Evolutionary conservation across 2,113 vertebrate species (phyloP), one percentile per base, ranked within the genome.

Genomic region (Heterotis niloticus): DNA sequence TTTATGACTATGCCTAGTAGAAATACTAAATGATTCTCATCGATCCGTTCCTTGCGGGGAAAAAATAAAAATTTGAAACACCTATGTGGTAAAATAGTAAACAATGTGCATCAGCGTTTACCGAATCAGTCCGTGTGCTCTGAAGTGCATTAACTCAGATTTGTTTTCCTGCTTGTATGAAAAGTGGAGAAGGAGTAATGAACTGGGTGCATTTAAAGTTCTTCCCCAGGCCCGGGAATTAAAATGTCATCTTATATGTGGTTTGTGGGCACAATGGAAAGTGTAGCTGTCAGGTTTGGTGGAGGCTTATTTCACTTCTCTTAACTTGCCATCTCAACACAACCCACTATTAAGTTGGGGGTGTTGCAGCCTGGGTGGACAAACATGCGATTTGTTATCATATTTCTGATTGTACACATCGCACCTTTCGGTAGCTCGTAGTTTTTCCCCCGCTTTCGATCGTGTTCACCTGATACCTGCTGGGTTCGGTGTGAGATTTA

Each of bases 171-270:
- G 14, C 29, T 7, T 28, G 7, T 70, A 70, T 70, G 28, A 51
- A 70, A 70, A 34, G 51, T 28, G 5, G 68, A 44, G 14, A 70
- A 34, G 26, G 17, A 69, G 44, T 69, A 69, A 69, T 29, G 44
- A 34, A 20, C 16, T 70, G 68, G 68, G 26, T 29, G 68, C 20
- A 44, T 70, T 44, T 62, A 72, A 60, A 69, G 62, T 80, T 66
- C 56, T 64, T n/a, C 34, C 34, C 34, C 7, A 4, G 34, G 34
- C 34, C 7, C 24, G 76, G 71, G 82, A 84, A 86, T 86, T 84
- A 82, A 83, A 83, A 81, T 68, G 83, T 84, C 84, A 64, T 84
- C 82, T 79, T 51, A 84, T 85, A 81, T 82, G 80, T 59, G 29
- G n/a, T 71, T 54, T 51, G n/a, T 28, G 57, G 57, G 81, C 79